Conservation (phyloP, 1,140 invertebrate species). For the Drosophila nigromelanica region DNA sequence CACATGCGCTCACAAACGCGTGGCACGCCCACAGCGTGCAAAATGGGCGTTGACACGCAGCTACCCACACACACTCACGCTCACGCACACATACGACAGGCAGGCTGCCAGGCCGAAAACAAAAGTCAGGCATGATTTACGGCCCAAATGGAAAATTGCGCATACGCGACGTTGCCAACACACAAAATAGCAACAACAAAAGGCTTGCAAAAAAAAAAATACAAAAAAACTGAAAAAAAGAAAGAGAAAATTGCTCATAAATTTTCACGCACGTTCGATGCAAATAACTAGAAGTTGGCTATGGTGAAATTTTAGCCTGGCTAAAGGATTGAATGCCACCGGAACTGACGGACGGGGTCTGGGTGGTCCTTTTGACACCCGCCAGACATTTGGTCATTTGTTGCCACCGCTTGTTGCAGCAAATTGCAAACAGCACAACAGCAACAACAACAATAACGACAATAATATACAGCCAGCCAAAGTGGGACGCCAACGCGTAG, state of each 20-base stretch:
- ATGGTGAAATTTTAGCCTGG: slow-evolving; percentile 1
- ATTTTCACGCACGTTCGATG: slow-evolving; percentile 45
- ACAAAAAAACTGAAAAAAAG: not conserved
- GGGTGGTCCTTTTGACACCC: slow-evolving; percentile 67
- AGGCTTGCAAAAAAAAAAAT: not conserved
- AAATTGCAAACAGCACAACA: slow-evolving; percentile 40
- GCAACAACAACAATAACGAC: not conserved
- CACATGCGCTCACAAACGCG: slow-evolving; percentile 34
- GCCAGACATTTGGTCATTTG: slow-evolving; percentile 79
- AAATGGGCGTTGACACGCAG: slow-evolving; percentile 51
- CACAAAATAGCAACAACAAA: slow-evolving; percentile 12
- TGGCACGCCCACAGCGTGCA: slow-evolving; percentile 54
- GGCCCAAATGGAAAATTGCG: slow-evolving; percentile 71
- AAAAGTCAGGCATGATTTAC: slow-evolving; percentile 78
- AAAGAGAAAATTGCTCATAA: slow-evolving; percentile 39
- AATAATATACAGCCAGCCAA: not conserved
- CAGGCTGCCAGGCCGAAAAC: slow-evolving; percentile 38
- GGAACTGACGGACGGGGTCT: not conserved
- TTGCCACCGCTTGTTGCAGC: slow-evolving; percentile 70
- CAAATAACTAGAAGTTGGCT: slow-evolving; percentile 41
- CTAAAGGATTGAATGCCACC: slow-evolving; percentile 20
- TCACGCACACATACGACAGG: slow-evolving; percentile 27
- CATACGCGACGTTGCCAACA: slow-evolving; percentile 63
- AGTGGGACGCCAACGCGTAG: slow-evolving; percentile 33
- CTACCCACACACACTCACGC: slow-evolving; percentile 30